Evolutionary conservation across 1,140 invertebrate species (phyloP), one percentile per base, ranked within the genome.

Genomic region (Rhyzopertha dominica): DNA sequence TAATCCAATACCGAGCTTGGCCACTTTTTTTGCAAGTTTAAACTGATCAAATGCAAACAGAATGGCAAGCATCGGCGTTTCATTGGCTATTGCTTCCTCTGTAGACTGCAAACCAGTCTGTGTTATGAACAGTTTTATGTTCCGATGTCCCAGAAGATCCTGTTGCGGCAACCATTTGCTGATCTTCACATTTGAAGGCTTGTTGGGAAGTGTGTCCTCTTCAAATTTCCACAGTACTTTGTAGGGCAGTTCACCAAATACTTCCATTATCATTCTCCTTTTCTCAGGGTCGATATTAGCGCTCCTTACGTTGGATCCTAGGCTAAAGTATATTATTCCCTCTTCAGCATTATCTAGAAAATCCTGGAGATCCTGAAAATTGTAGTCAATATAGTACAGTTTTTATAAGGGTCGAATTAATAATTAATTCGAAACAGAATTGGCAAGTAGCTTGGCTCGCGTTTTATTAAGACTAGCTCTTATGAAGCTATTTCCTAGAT

Each of bases 91-190:
- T n/a, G n/a, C n/a, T n/a, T n/a, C n/a, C n/a, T n/a, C n/a, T n/a
- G n/a, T n/a, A n/a, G n/a, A n/a, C n/a, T n/a, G n/a, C n/a, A n/a
- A n/a, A n/a, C n/a, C n/a, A n/a, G n/a, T 8, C n/a, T 26, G 7
- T 26, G 24, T 26, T 7, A n/a, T 26, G n/a, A 26, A 26, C 24
- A 26, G n/a, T 26, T n/a, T 26, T 26, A 8, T n/a, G 7, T 26
- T 7, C 24, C 7, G 24, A n/a, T 7, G 7, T 26, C 36, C 82
- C 49, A 82, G 63, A 48, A 81, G 68, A 59, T 78, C 74, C 51
- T 74, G 69, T 61, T 84, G 81, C 2, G 80, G 75, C 8, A 82
- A 58, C 81, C 81, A 83, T 51, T 72, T 67, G 46, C 70, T 65
- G 18, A 74, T 70, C 57, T 73, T 71, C 38, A 83, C 71, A 61